A percentile compares a stretch with the other conserved stretches of the same genome.
Evolutionary conservation across 1,140 invertebrate species (phyloP).

Genomic region (Drosophila dunni): DNA sequence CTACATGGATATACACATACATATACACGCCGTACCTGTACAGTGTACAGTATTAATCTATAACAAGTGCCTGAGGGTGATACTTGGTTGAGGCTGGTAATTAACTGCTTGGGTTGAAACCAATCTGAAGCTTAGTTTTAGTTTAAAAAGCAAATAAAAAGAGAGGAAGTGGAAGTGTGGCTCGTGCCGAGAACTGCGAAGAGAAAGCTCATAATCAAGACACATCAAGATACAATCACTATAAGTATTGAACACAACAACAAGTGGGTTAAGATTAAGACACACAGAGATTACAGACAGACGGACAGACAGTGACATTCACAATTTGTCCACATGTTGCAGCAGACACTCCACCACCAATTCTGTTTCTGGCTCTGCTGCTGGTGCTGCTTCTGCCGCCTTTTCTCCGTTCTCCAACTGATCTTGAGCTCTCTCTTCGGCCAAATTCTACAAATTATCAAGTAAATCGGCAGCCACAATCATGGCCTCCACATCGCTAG

Average conservation of each 20-base stretch:
- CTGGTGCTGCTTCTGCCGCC: constrained; percentile 2
- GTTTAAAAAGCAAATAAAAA: constrained; percentile 21
- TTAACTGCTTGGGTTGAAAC: constrained; percentile 54
- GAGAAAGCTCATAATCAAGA: constrained; percentile 65
- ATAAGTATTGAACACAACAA: constrained; percentile 27
- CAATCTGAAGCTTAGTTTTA: constrained; percentile 55
- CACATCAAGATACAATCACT: neutral
- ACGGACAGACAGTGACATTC: constrained; percentile 3
- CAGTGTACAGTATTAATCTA: constrained; percentile 24
- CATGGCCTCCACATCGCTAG: constrained; percentile 73
- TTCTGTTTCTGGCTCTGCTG: constrained; percentile 16
- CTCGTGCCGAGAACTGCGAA: constrained; percentile 44
- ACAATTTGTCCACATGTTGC: constrained; percentile 69
- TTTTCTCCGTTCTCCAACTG: constrained; percentile 25
- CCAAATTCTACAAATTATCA: constrained; percentile 81
- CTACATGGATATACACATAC: constrained; percentile 40
- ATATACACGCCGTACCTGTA: neutral
- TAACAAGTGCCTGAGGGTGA: constrained; percentile 68
- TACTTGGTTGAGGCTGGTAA: constrained; percentile 28
- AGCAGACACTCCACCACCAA: constrained; percentile 61
- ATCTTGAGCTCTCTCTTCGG: constrained; percentile 76
- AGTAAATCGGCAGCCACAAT: constrained; percentile 72
- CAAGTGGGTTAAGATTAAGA: constrained; percentile 2
- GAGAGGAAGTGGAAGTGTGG: constrained; percentile 33
- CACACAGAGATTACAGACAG: constrained; percentile 6